Conservation (phyloP, 2,888 invertebrate species). For the Lamellibrachia columna region DNA sequence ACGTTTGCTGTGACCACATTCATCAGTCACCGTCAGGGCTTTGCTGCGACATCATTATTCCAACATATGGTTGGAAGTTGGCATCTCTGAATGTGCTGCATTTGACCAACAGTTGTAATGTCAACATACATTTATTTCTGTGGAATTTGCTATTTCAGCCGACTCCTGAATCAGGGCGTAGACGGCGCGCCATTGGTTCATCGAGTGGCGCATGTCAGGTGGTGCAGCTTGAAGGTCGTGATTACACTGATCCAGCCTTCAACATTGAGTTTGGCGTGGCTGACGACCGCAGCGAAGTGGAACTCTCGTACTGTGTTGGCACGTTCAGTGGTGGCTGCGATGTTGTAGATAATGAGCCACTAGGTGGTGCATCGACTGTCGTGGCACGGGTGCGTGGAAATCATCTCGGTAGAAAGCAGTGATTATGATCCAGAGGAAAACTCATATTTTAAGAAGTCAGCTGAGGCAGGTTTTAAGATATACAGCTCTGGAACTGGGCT, state of each 20-base stretch:
- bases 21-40: too few relatives aligned
- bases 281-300: conserved; percentile 30
- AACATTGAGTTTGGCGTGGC: conserved; percentile 41
- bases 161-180: background rate
- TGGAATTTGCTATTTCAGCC: background rate
- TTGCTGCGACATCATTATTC: too few relatives aligned
- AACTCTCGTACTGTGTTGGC: conserved; percentile 21
- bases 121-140: background rate
- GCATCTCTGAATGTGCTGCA: too few relatives aligned
- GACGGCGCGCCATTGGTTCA: background rate
- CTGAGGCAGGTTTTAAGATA: too few relatives aligned
- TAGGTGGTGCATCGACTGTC: conserved; percentile 19
- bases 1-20: too few relatives aligned
- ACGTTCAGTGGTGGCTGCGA: conserved; percentile 18
- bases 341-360: background rate
- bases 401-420: background rate
- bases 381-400: background rate
- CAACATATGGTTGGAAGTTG: too few relatives aligned
- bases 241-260: conserved; percentile 47
- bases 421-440: background rate
- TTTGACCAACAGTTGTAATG: background rate
- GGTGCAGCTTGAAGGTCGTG: conserved; percentile 40
- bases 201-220: conserved; percentile 27
- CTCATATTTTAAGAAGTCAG: background rate
- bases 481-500: too few relatives aligned